Evolutionary conservation across 2,888 invertebrate genomes (phyloP), one percentile per base, ranked within the genome.

Genomic region (Nymphalis urticae): DNA sequence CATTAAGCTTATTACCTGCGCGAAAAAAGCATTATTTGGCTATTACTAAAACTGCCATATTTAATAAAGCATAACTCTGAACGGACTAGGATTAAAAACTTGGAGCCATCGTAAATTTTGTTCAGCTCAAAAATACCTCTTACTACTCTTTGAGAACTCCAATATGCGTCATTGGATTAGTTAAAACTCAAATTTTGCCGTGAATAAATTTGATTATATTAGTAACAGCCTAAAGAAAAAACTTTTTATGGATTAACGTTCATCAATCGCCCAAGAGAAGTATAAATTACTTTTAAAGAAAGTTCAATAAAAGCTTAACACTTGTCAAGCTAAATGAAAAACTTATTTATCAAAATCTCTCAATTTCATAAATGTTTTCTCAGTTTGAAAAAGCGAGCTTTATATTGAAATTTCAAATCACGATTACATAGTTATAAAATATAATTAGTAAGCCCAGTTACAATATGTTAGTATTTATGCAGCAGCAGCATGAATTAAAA

Each of bases 101-200:
- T 21, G 21, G 21, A 21, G 21, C 21, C 21, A 21, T 21, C 1
- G 21, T 21, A 21, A 21, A 21, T 21, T 1, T 21, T 21, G 21
- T 21, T 21, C 2, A 21, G 21, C 21, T 21, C 21, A 21, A 21
- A 21, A 21, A 21, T 21, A 21, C 21, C 21, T 50, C 24, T 8
- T 10, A 62, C 27, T 32, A 42, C 62, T 50, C 58, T 67, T 62
- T 58, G 58, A 48, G 50, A 19, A 54, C 21, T 56, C 24, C 21
- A 17, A 60, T 42, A 21, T 16, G 47, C 16, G 24, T n/a, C 7
- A 1, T 21, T 8, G 16, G 13, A 24, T 10, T 47, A 13, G 9
- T 59, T 19, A 5, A n/a, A 36, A 58, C 21, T 10, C 6, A 59
- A 21, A 6, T 42, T 59, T 59, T 59, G 47, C 10, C 59, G 5